Evolutionary conservation across 2,113 vertebrate genomes (phyloP).

Genomic region (Megalops atlanticus): DNA sequence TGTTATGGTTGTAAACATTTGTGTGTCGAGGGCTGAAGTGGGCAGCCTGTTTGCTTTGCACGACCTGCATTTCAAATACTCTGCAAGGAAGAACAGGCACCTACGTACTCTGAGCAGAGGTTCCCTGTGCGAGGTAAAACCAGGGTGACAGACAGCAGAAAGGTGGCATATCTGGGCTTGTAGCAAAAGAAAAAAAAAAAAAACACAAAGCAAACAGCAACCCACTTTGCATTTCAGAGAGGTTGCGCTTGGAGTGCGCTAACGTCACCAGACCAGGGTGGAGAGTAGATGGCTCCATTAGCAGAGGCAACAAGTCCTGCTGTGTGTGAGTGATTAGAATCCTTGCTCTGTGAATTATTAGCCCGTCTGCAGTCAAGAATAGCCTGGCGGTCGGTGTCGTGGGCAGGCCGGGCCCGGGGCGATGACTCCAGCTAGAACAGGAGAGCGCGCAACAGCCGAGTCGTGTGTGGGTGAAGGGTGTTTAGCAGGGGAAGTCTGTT

Average conservation of each 20-base stretch:
- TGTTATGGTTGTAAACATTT: constrained; percentile 28
- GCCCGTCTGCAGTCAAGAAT: constrained; percentile 4
- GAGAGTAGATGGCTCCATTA: not conserved
- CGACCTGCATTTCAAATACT: no score
- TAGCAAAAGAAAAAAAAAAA: no score
- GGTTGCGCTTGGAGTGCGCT: not conserved
- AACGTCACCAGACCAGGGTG: not conserved
- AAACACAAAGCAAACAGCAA: no score
- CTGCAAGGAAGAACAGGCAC: no score
- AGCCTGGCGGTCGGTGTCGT: not conserved
- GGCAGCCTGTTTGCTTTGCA: no score
- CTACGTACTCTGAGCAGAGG: no score
- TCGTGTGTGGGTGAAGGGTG: constrained; percentile 35
- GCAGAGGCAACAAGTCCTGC: not conserved
- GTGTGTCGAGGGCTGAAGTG: not conserved
- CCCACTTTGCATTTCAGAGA: not conserved
- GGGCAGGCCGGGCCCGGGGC: constrained; percentile 6
- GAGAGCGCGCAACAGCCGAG: not conserved
- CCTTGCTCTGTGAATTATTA: not conserved
- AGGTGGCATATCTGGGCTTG: no score
- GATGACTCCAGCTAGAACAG: constrained; percentile 2
- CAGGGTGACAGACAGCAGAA: no score
- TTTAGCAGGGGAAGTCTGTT: constrained; percentile 39
- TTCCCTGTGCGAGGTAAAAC: no score
- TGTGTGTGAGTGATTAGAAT: not conserved